Evolutionary conservation across 2,113 vertebrate species (phyloP).

Genomic region (Strix aluco): DNA sequence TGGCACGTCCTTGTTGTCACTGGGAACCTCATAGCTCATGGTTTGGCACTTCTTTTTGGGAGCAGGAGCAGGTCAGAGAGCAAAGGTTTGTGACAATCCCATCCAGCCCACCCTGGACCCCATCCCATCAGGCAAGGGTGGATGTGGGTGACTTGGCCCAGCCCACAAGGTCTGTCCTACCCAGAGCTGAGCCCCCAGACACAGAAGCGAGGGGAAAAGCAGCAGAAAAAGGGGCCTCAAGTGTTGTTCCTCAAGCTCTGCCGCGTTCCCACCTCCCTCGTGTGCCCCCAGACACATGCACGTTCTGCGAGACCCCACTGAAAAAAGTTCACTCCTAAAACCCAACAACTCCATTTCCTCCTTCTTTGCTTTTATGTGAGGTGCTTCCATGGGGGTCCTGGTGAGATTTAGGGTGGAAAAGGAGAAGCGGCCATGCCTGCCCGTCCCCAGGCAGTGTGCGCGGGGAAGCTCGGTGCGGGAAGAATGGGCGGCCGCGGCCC

Average conservation of each 20-base stretch:
- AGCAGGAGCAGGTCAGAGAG: background rate
- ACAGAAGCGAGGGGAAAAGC: background rate
- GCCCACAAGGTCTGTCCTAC: background rate
- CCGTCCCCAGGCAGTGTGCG: fast-evolving
- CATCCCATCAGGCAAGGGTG: background rate
- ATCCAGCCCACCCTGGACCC: too few species aligned
- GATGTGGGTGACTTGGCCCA: background rate
- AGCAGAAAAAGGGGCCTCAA: background rate
- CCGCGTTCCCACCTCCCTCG: fast-evolving
- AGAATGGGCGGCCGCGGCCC: background rate
- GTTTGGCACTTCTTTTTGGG: background rate
- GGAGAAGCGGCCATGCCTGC: fast-evolving
- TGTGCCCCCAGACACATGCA: fast-evolving
- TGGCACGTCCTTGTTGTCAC: fast-evolving
- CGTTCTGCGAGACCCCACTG: fast-evolving
- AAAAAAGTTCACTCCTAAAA: background rate
- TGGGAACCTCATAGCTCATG: fast-evolving
- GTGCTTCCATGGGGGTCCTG: fast-evolving
- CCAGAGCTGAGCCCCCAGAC: fast-evolving
- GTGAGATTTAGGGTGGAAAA: background rate
- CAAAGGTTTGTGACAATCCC: background rate
- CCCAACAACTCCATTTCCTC: background rate
- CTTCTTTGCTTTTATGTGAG: background rate
- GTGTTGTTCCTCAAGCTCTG: background rate
- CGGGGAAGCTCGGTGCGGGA: fast-evolving